These are phyloP conservation scores for Cetoscarus ocellatus DNA, from an alignment of 2,797 vertebrate species.

Conservation along the genomic window DNA sequence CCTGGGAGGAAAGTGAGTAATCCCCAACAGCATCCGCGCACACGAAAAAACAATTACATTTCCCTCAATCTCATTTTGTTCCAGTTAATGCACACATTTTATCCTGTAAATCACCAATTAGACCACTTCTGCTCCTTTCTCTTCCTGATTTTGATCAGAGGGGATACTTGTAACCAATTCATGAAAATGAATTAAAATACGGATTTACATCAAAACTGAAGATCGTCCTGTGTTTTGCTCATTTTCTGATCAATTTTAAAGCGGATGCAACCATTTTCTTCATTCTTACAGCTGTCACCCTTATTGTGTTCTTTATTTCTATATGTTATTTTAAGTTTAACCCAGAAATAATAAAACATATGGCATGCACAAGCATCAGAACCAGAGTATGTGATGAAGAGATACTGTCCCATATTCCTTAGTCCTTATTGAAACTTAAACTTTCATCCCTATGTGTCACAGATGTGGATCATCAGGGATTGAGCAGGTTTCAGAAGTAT, in stretches of 20 bases:
- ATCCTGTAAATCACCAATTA: slow-evolving; percentile 41
- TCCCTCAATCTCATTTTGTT: slow-evolving; percentile 44
- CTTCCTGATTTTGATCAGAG: slow-evolving; percentile 27
- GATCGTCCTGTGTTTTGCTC: not conserved
- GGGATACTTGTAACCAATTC: slow-evolving; percentile 11
- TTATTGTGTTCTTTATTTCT: not conserved
- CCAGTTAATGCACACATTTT: slow-evolving; percentile 39
- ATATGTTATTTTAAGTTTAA: slow-evolving; percentile 6
- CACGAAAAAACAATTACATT: slow-evolving; percentile 55
- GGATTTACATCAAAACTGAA: not conserved
- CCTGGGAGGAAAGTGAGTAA: slow-evolving; percentile 68
- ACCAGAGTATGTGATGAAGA: not conserved
- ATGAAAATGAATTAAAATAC: slow-evolving; percentile 1
- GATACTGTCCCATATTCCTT: slow-evolving; percentile 13
- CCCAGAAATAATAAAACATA: slow-evolving; percentile 1
- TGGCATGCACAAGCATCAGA: slow-evolving; percentile 17
- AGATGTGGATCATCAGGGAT: slow-evolving; percentile 56
- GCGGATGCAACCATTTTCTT: too few relatives aligned
- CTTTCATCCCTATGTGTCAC: slow-evolving; percentile 53
- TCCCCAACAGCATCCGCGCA: slow-evolving; percentile 52
- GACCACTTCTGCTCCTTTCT: slow-evolving; percentile 21
- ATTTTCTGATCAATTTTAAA: not conserved
- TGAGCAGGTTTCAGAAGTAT: slow-evolving; percentile 58
- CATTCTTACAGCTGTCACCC: slow-evolving; percentile 3
- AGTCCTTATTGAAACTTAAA: slow-evolving; percentile 30